These are phyloP conservation scores for Mantis religiosa DNA, from an alignment of 2,888 invertebrate genomes.

Conservation along the genomic window DNA sequence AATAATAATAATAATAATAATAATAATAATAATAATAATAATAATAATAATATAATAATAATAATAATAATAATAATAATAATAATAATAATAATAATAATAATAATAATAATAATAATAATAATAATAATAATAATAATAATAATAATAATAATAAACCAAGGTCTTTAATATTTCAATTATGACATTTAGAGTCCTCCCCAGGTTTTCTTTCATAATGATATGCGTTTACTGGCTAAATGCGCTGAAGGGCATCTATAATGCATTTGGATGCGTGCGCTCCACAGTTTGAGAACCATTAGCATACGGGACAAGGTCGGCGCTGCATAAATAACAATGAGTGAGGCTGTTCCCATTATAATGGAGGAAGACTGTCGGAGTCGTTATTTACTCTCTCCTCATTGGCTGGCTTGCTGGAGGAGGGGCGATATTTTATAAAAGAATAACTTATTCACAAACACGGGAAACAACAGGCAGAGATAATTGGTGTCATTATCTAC, in stretches of 20 bases:
- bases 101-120: no score
- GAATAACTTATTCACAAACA: slow-evolving; percentile 11
- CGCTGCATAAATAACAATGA: background rate
- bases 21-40: no score
- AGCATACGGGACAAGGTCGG: background rate
- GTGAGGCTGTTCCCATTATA: background rate
- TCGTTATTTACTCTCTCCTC: background rate
- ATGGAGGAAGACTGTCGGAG: background rate
- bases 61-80: no score
- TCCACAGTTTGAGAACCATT: background rate
- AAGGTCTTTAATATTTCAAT: no score
- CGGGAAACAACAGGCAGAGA: slow-evolving; percentile 10
- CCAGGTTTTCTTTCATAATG: no score
- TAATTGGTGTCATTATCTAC: slow-evolving; percentile 20
- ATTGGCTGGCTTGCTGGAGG: background rate
- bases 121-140: no score
- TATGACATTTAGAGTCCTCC: no score
- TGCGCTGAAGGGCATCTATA: background rate
- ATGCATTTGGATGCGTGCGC: background rate
- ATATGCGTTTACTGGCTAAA: no score
- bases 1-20: no score
- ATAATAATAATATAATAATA: no score
- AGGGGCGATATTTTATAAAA: slow-evolving; percentile 10
- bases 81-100: no score
- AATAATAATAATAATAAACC: no score